Percentiles rank a stretch among this genome's conserved stretches.
phyloP scores from a whole-genome alignment of 2,888 invertebrate genomes.

The Halictus quadricinctus region DNA sequence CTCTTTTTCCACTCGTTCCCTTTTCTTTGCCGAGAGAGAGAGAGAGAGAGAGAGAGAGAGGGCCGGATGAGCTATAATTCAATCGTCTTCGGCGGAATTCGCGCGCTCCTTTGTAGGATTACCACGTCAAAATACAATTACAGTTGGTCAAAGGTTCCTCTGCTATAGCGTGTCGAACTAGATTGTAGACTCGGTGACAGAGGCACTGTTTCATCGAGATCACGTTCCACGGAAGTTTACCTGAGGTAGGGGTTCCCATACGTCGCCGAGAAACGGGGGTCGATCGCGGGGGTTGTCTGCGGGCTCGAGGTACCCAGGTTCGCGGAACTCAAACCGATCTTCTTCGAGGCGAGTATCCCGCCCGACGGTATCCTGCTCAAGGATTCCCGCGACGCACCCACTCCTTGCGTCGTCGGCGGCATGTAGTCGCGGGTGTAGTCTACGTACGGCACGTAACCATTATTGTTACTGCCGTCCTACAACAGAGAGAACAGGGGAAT shows the following conservation, averaged over 20 bases:
- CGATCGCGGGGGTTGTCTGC: conserved; percentile 84
- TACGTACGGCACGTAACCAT: conserved; percentile 94
- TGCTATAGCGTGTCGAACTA: conserved; percentile 49
- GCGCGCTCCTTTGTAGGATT: conserved; percentile 41
- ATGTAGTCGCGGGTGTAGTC: conserved; percentile 95
- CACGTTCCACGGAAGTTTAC: conserved; percentile 80
- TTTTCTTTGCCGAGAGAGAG: neutral
- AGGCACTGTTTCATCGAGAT: conserved; percentile 31
- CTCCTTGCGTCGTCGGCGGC: conserved; percentile 87
- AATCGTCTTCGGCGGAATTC: conserved; percentile 42
- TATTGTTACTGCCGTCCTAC: conserved; percentile 91
- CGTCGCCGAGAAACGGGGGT: conserved; percentile 94
- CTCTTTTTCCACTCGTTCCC: neutral
- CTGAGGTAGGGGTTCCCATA: conserved; percentile 95
- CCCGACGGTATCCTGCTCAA: conserved; percentile 80
- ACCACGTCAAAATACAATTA: conserved; percentile 44
- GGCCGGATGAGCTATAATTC: conserved; percentile 32
- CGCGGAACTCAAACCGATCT: conserved; percentile 80
- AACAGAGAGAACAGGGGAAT: conserved; percentile 43
- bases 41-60: neutral
- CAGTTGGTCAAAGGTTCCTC: conserved; percentile 54
- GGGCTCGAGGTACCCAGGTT: conserved; percentile 78
- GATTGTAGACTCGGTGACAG: conserved; percentile 46
- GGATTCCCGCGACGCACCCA: conserved; percentile 80
- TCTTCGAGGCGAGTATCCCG: conserved; percentile 80